Evolutionary conservation across 1,140 invertebrate genomes (phyloP).

Genomic region (Conus betulinus): DNA sequence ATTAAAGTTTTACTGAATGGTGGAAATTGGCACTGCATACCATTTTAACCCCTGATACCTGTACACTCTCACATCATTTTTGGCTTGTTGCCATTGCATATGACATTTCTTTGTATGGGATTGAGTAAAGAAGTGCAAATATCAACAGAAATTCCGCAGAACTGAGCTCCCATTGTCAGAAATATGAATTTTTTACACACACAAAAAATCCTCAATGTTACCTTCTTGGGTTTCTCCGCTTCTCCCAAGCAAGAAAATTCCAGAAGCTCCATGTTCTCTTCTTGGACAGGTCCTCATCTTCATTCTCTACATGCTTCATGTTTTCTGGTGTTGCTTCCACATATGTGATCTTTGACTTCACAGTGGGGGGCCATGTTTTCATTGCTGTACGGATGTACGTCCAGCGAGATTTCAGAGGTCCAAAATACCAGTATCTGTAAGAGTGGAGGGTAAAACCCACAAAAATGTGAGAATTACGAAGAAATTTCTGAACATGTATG

Average conservation of each 20-base stretch:
- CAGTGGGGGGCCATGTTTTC: slow-evolving; percentile 82
- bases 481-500: too few species aligned
- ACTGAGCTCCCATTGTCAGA: too few species aligned
- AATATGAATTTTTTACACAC: too few species aligned
- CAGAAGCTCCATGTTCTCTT: slow-evolving; percentile 54
- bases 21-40: too few species aligned
- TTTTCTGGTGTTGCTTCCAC: slow-evolving; percentile 73
- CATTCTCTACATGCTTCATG: slow-evolving; percentile 36
- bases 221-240: slow-evolving; percentile 2
- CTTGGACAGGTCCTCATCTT: slow-evolving; percentile 19
- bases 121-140: too few species aligned
- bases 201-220: neutral
- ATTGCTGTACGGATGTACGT: slow-evolving; percentile 84
- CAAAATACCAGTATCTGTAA: slow-evolving; percentile 89
- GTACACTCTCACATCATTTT: too few species aligned
- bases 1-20: too few species aligned
- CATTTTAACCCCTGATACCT: too few species aligned
- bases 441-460: neutral
- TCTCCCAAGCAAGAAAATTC: slow-evolving; percentile 48
- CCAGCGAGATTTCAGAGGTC: slow-evolving; percentile 83
- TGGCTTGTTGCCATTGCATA: too few species aligned
- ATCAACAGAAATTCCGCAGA: too few species aligned
- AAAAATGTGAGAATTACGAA: too few species aligned
- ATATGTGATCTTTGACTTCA: slow-evolving; percentile 83
- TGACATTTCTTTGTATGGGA: too few species aligned